phyloP scores from a whole-genome alignment of 1,140 invertebrate genomes.

The Aethina tumida region DNA sequence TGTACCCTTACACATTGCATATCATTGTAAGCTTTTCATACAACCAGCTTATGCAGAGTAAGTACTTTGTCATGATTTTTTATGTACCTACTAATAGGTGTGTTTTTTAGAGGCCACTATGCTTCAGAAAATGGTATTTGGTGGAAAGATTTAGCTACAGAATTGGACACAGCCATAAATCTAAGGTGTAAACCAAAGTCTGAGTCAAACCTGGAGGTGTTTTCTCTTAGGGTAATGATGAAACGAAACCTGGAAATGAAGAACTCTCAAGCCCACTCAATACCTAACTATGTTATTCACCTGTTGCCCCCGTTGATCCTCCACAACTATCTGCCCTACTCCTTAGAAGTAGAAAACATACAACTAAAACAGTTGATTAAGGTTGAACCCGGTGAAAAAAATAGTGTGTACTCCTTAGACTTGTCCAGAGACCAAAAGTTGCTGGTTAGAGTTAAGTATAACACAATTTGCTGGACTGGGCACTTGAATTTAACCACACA shows the following conservation, averaged over 20 bases:
- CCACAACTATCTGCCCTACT: slow-evolving; percentile 67
- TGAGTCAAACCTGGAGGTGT: slow-evolving; percentile 43
- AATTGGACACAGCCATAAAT: slow-evolving; percentile 48
- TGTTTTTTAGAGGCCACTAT: slow-evolving; percentile 48
- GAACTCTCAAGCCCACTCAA: slow-evolving; percentile 37
- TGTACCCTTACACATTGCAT: slow-evolving; percentile 68
- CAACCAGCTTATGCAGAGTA: slow-evolving; percentile 65
- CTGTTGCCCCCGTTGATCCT: slow-evolving; percentile 62
- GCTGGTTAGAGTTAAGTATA: slow-evolving; percentile 56
- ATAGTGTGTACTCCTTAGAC: slow-evolving; percentile 56
- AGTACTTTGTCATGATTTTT: slow-evolving; percentile 29
- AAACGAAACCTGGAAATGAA: slow-evolving; percentile 27
- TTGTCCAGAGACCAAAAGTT: slow-evolving; percentile 48
- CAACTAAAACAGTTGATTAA: slow-evolving; percentile 32
- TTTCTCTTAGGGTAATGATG: slow-evolving; percentile 49
- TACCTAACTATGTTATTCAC: slow-evolving; percentile 65
- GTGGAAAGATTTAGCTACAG: slow-evolving; percentile 68
- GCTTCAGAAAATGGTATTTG: slow-evolving; percentile 61
- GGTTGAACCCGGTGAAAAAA: slow-evolving; percentile 61
- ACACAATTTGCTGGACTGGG: slow-evolving; percentile 60
- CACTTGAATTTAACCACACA: slow-evolving; percentile 56
- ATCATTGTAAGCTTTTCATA: slow-evolving; percentile 66
- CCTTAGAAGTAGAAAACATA: slow-evolving; percentile 44
- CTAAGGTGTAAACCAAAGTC: slow-evolving; percentile 52
- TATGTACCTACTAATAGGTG: background rate